These are phyloP conservation scores for Parasteatoda lunata DNA, from an alignment of 2,888 invertebrate genomes.

Conservation along the genomic window DNA sequence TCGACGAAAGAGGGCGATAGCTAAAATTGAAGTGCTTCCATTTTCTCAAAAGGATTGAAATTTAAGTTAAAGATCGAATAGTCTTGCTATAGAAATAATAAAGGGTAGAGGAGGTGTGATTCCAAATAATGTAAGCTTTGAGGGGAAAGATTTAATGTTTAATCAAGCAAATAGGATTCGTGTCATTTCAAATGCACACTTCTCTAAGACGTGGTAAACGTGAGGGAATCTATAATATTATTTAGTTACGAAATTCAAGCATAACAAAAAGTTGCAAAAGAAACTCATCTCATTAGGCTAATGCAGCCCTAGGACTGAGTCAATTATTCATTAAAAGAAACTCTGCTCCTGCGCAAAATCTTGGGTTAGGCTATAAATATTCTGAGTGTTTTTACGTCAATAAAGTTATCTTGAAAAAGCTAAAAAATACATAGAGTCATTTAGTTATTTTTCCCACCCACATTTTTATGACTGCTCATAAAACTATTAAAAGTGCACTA, in stretches of 20 bases:
- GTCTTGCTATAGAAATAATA: constrained; percentile 49
- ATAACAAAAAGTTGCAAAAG: constrained; percentile 16
- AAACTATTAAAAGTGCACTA: no score
- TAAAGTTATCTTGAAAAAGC: no score
- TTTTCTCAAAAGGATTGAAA: constrained; percentile 50
- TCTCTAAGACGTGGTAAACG: constrained; percentile 40
- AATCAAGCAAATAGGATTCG: constrained; percentile 59
- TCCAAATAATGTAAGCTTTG: constrained; percentile 9
- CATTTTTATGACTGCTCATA: no score
- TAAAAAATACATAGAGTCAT: no score
- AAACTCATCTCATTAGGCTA: constrained; percentile 40
- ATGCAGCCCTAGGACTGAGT: not conserved
- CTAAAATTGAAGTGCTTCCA: constrained; percentile 59
- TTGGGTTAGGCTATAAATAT: no score
- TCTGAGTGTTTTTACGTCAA: no score
- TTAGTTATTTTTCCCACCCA: no score
- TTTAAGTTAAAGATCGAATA: constrained; percentile 59
- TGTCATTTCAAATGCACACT: constrained; percentile 40
- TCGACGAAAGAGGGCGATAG: constrained; percentile 32
- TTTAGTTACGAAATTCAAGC: constrained; percentile 33
- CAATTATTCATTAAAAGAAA: no score
- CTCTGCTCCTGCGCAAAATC: no score
- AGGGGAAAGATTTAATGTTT: constrained; percentile 55
- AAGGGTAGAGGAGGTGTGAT: not conserved
- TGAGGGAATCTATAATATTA: constrained; percentile 23